Evolutionary conservation across 2,113 vertebrate genomes (phyloP).

Genomic region (Mustela nigripes): DNA sequence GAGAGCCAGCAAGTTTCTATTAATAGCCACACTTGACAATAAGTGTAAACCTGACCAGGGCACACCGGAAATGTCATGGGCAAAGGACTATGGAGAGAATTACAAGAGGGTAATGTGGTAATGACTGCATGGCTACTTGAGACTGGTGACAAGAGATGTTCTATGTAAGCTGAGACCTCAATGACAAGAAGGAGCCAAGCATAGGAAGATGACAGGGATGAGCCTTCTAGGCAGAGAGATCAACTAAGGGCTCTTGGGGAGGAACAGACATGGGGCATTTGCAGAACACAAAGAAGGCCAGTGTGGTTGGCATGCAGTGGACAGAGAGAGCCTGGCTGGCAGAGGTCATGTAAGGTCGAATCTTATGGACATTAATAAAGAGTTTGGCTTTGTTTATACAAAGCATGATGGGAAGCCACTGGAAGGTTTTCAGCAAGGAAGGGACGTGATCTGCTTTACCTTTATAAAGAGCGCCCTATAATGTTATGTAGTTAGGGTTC

Average conservation of each 20-base stretch:
- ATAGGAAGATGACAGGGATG: neutral
- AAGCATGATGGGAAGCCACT: neutral
- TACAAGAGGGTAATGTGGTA: neutral
- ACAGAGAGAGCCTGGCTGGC: neutral
- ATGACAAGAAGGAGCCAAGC: conserved; percentile 47
- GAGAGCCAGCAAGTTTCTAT: neutral
- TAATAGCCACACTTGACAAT: conserved; percentile 11
- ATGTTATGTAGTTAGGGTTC: neutral
- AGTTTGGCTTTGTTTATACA: neutral
- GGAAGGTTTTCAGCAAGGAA: neutral
- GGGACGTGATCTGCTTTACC: neutral
- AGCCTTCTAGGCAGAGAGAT: neutral
- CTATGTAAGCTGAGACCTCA: conserved; percentile 42
- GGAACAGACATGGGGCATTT: neutral
- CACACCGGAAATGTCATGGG: neutral
- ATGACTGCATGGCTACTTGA: conserved; percentile 17
- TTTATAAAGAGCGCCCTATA: neutral
- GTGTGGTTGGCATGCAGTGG: neutral
- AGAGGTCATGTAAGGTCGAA: neutral
- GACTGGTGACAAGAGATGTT: neutral
- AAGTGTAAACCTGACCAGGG: neutral
- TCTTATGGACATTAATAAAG: neutral
- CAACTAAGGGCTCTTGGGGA: neutral
- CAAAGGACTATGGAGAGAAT: neutral
- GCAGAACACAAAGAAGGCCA: neutral